phyloP scores from a whole-genome alignment of 2,113 vertebrate species.

The Oxyruncus cristatus region DNA sequence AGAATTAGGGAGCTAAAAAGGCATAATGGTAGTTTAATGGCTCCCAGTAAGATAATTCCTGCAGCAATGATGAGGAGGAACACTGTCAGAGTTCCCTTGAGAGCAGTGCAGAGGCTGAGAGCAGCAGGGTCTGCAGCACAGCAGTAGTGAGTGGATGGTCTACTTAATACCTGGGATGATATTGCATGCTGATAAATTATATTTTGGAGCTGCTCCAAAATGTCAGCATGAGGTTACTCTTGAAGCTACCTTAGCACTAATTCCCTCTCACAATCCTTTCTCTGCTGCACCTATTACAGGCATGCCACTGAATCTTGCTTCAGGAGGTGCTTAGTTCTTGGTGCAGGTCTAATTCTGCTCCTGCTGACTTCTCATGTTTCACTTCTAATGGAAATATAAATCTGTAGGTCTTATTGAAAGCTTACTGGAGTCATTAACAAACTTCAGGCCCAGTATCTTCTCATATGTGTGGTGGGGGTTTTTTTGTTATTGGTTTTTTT shows the following conservation, averaged over 20 bases:
- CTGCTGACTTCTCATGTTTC: neutral
- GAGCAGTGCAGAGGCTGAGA: neutral
- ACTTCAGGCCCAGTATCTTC: neutral
- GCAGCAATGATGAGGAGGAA: neutral
- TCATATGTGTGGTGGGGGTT: neutral
- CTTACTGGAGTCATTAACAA: neutral
- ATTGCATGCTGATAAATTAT: neutral
- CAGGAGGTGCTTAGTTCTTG: neutral
- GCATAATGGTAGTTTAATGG: neutral
- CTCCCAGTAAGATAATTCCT: neutral
- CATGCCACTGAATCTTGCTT: neutral
- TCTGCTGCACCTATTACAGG: neutral
- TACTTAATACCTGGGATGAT: neutral
- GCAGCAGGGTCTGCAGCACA: neutral
- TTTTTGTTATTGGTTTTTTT: no score
- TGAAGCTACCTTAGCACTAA: neutral
- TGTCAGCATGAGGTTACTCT: neutral
- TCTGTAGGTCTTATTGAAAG: neutral
- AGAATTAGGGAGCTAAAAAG: neutral
- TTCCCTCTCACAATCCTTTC: neutral
- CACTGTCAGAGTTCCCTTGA: neutral
- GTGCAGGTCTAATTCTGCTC: neutral
- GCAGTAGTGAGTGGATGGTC: neutral
- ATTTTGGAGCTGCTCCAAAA: neutral
- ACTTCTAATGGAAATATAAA: neutral